These are phyloP conservation scores for Ylistrum balloti DNA, from an alignment of 1,140 invertebrate species.

Conservation along the genomic window DNA sequence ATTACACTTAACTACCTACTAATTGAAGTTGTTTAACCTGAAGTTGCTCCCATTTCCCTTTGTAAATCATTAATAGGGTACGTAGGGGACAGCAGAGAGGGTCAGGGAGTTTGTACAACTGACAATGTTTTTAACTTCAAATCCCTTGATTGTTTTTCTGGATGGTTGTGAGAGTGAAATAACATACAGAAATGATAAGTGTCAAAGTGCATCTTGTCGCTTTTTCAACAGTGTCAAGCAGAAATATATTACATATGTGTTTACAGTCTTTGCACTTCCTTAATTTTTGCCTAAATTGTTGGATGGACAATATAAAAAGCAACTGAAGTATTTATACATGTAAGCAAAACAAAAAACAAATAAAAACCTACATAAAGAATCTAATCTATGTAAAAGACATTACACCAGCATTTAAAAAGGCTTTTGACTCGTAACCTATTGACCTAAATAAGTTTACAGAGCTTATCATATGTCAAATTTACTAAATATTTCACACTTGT, in stretches of 20 bases:
- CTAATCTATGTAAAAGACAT: too few relatives aligned
- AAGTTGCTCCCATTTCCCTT: neutral
- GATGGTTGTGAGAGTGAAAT: neutral
- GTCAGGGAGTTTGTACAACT: neutral
- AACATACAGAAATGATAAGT: neutral
- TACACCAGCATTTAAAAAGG: neutral
- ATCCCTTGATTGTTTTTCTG: neutral
- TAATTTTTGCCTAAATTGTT: too few relatives aligned
- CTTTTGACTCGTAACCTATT: neutral
- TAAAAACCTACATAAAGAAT: too few relatives aligned
- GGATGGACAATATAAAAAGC: too few relatives aligned
- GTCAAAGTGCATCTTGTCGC: neutral
- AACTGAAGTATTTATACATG: too few relatives aligned
- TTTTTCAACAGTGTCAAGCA: too few relatives aligned
- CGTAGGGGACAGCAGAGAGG: neutral
- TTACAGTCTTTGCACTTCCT: too few relatives aligned
- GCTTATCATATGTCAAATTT: neutral
- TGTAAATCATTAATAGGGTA: neutral
- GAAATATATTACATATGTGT: too few relatives aligned
- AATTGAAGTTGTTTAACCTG: slow-evolving; percentile 1
- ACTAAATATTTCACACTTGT: neutral
- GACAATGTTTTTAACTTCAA: neutral
- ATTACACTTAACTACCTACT: neutral
- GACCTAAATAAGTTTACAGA: neutral
- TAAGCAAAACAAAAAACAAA: too few relatives aligned